Conservation (phyloP, 1,140 invertebrate genomes). For the Chlorops oryzae region DNA sequence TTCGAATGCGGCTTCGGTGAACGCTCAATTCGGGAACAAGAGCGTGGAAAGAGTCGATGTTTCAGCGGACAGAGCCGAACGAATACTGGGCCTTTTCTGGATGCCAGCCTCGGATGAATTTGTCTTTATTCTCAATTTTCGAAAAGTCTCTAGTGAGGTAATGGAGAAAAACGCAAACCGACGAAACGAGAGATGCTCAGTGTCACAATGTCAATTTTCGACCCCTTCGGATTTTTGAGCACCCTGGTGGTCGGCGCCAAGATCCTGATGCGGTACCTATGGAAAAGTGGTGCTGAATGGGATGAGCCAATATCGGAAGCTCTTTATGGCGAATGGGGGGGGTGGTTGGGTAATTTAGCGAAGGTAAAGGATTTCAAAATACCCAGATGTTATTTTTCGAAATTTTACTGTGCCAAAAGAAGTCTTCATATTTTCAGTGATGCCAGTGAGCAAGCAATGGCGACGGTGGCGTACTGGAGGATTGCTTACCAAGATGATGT, state of each 20-base stretch:
- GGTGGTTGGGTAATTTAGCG: too few species aligned
- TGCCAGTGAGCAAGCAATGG: too few species aligned
- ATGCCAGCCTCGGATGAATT: slow-evolving; percentile 9
- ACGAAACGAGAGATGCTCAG: slow-evolving; percentile 30
- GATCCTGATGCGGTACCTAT: slow-evolving; percentile 44
- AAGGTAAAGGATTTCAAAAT: too few species aligned
- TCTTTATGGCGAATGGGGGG: not conserved
- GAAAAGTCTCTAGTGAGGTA: slow-evolving; percentile 1
- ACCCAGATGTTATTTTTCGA: too few species aligned
- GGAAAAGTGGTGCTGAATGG: slow-evolving; percentile 19
- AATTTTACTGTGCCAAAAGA: too few species aligned
- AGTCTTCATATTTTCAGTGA: too few species aligned
- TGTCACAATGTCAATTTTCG: slow-evolving; percentile 37
- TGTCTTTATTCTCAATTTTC: slow-evolving; percentile 13
- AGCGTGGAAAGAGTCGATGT: not conserved
- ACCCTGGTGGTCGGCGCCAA: slow-evolving; percentile 38
- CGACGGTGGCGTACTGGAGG: too few species aligned
- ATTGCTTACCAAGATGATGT: too few species aligned
- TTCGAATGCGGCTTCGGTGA: slow-evolving; percentile 6
- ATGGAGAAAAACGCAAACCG: slow-evolving; percentile 14
- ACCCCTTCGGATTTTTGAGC: slow-evolving; percentile 40
- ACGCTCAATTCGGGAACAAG: not conserved
- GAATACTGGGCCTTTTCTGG: slow-evolving; percentile 16
- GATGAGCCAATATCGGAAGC: not conserved
- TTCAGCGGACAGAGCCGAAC: slow-evolving; percentile 1